These are phyloP conservation scores for Noctua fimbriata DNA, from an alignment of 2,888 invertebrate species.

Conservation along the genomic window DNA sequence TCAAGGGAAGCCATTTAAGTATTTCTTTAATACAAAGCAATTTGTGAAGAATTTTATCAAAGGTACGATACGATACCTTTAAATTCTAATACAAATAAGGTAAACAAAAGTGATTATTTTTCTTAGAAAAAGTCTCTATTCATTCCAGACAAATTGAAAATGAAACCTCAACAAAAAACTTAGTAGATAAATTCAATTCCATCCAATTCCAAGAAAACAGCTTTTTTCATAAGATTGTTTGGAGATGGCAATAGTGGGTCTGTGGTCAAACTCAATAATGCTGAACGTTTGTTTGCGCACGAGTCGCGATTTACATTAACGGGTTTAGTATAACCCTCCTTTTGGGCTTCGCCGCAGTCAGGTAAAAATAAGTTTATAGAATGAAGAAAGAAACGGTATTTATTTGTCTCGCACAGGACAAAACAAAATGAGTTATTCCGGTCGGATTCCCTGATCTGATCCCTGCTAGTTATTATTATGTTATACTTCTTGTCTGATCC, in stretches of 20 bases:
- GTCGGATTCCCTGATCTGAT: too few species aligned
- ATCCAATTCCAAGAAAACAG: neutral
- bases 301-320: constrained; percentile 43
- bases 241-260: constrained; percentile 11
- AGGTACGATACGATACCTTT: too few species aligned
- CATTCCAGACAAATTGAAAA: neutral
- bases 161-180: neutral
- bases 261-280: neutral
- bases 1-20: neutral
- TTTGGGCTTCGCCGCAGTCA: too few species aligned
- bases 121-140: neutral
- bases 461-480: too few species aligned
- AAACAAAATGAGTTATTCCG: too few species aligned
- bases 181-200: neutral
- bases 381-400: neutral
- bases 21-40: neutral
- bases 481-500: too few species aligned
- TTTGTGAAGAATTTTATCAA: too few species aligned
- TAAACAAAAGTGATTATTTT: neutral
- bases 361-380: neutral
- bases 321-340: constrained; percentile 9
- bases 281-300: constrained; percentile 45
- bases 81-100: neutral
- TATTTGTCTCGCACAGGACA: too few species aligned
- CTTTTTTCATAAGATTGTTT: constrained; percentile 15